phyloP scores from a whole-genome alignment of 2,797 vertebrate species.

The Hephaestus fuliginosus region DNA sequence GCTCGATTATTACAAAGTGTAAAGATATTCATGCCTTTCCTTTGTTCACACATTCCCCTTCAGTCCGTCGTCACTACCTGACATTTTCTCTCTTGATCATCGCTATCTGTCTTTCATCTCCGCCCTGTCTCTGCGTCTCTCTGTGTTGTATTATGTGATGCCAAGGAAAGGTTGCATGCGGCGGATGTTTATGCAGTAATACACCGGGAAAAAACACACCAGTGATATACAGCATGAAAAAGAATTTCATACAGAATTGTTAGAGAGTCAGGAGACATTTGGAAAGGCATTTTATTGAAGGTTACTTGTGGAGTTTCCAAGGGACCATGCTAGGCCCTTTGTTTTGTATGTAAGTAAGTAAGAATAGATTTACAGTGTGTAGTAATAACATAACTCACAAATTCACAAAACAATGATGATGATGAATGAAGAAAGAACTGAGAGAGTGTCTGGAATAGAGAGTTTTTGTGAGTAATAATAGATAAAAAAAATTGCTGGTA shows the following conservation, averaged over 20 bases:
- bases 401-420: not conserved
- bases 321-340: not conserved
- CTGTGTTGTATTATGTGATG: not conserved
- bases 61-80: slow-evolving; percentile 33
- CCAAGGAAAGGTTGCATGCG: not conserved
- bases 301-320: not conserved
- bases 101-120: not conserved
- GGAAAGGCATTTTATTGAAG: not conserved
- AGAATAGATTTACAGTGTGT: not conserved
- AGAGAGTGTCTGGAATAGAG: not conserved
- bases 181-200: not conserved
- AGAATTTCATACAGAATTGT: not conserved
- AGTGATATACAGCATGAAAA: not conserved
- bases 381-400: not conserved
- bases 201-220: not conserved
- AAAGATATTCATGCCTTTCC: slow-evolving; percentile 21
- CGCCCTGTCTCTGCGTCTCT: not conserved
- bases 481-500: not conserved
- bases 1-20: slow-evolving; percentile 17
- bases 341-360: too few relatives aligned
- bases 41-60: slow-evolving; percentile 41
- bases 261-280: not conserved
- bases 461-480: not conserved
- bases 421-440: not conserved
- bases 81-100: slow-evolving; percentile 36